These are phyloP conservation scores for Mesaphorura yosii DNA, from an alignment of 1,140 invertebrate species.

Conservation along the genomic window DNA sequence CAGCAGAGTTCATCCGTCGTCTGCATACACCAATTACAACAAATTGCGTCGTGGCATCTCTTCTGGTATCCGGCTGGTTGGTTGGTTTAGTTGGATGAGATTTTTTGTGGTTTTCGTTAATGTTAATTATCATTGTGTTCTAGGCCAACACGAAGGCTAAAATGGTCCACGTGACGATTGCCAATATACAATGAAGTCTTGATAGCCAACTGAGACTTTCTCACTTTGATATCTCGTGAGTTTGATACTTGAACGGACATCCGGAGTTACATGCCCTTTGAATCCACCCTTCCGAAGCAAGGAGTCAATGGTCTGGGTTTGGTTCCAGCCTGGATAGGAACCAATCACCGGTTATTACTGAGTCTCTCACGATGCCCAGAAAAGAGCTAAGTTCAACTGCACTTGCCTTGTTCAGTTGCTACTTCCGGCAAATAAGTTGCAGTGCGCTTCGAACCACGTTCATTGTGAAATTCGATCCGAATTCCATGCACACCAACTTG, in stretches of 20 bases:
- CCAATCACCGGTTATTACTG: constrained; percentile 2
- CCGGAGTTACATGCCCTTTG: constrained; percentile 76
- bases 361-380: background rate
- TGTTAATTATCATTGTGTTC: too few species aligned
- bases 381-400: background rate
- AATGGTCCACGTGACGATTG: constrained; percentile 12
- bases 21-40: too few species aligned
- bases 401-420: constrained; percentile 85
- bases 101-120: too few species aligned
- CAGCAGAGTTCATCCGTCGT: too few species aligned
- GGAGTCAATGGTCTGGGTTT: constrained; percentile 94
- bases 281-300: constrained; percentile 92
- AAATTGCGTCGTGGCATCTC: too few species aligned
- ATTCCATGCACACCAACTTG: too few species aligned
- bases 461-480: constrained; percentile 91
- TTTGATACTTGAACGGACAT: constrained; percentile 75
- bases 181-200: constrained; percentile 52
- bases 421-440: constrained; percentile 98
- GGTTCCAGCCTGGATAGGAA: constrained; percentile 89
- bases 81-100: background rate
- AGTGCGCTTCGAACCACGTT: constrained; percentile 85
- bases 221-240: constrained; percentile 89
- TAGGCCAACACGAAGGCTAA: constrained; percentile 26
- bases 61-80: too few species aligned
- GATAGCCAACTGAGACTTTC: constrained; percentile 68